Base-by-base conservation (phyloP, 2,113 vertebrate genomes). In the Mus pahari region DNA sequence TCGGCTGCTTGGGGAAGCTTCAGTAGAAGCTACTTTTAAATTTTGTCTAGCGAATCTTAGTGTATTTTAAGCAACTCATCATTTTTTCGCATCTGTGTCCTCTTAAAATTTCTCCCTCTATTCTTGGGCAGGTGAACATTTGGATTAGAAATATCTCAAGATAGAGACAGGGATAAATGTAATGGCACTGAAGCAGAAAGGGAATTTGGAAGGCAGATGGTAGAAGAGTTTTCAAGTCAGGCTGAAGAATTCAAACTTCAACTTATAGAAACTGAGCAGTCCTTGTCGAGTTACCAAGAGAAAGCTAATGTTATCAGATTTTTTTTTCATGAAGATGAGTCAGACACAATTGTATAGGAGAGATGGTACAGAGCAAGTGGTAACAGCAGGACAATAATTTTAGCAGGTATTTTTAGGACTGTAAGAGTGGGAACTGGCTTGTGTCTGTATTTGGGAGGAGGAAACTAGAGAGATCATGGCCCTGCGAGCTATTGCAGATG, bases 371-470 rank as follows among this genome's bases (percentile, higher is more conserved):
- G 39, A 91, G 81, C 82, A 94, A 86, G 31, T 89, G 36, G 39
- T 55, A 73, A 31, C n/a, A 92, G 36, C 60, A 79, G 48, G 58
- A 50, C 50, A 74, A 58, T 92, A 39, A 66, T 86, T 95, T 94
- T 91, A 86, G 39, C 14, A 64, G 39, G 19, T 66, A 86, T 81
- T 90, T 96, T 92, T 89, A 92, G 94, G 50, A 62, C 75, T 78
- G 7, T 24, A 91, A 89, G 53, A 94, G 62, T 10, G 68, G 78
- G 92, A 84, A 79, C 22, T 5, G 12, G 48, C 50, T 77, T 50
- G 68, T 50, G 39, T 77, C n/a, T 83, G 3, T 86, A 31, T 42
- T 64, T 89, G 14, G n/a, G 64, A 91, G 13, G 45, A 71, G 84
- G 31, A 89, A 94, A 90, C 78, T 79, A 79, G 53, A 82, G 28